Base-by-base conservation (phyloP, 2,797 vertebrate genomes). In the Sebastes trivittatus region DNA sequence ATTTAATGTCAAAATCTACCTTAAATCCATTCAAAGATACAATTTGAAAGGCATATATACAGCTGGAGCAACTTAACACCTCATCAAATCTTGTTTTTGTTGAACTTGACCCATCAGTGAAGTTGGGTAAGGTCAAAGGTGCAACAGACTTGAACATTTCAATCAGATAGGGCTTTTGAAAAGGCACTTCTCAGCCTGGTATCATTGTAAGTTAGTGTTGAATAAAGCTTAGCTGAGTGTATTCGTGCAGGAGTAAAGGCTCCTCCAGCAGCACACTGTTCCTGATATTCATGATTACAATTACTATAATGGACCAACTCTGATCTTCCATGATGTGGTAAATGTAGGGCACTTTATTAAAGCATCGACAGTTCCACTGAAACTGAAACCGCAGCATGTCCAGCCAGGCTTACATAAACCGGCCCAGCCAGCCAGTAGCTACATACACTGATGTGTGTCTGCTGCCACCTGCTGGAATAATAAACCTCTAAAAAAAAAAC, bases 391-490 rank as follows among this genome's bases (percentile, higher is more conserved):
- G 61, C 71, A 62, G 34, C 72, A 32, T 66, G 63, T 65, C 56
- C 61, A 46, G 32, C 68, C 69, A n/a, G 8, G 38, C 14, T 67
- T 74, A 42, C 20, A 71, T n/a, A 18, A 80, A 74, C 38, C 56
- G 13, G 5, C 29, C 11, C 54, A 18, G 2, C 42, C 11, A 13
- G 23, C 62, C 54, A 18, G 2, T 20, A 13, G 23, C 62, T 23
- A 1, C 30, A 42, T 4, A 25, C 71, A 82, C 86, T 64, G 58
- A 78, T 84, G 87, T 92, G 90, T 68, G 55, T 87, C 75, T 94
- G 78, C 92, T 88, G 91, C 93, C 92, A 80, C 89, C 93, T 94
- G 81, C 87, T 92, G 93, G 92, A 69, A 10, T 2, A 11, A n/a
- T 0, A 7, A 30, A 4, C 36, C 30, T 23, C 9, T 5, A 5